Evolutionary conservation across 1,140 invertebrate species (phyloP).

Genomic region (Conus ventricosus): DNA sequence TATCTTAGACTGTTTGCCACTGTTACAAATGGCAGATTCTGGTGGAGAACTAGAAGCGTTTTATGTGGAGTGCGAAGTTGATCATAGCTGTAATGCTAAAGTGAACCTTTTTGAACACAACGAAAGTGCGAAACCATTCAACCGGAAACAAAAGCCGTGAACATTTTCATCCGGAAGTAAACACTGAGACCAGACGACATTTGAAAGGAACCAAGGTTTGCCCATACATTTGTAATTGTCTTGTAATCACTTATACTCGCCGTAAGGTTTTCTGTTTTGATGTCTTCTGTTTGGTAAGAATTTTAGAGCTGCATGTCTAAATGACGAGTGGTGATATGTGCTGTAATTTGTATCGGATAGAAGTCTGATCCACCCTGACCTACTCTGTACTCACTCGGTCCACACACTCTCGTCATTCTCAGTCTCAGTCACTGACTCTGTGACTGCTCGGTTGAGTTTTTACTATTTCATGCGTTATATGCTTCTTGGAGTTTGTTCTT

Average conservation of each 20-base stretch:
- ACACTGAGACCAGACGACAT: constrained; percentile 3
- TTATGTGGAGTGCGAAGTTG: not conserved
- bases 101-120: not conserved
- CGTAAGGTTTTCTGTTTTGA: not conserved
- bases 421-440: not conserved
- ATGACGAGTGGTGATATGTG: not conserved
- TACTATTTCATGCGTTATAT: not conserved
- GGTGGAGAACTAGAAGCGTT: not conserved
- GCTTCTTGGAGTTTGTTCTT: too few relatives aligned
- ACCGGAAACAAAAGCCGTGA: not conserved
- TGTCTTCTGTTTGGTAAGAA: not conserved
- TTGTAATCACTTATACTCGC: not conserved
- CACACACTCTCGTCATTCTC: not conserved
- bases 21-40: too few relatives aligned
- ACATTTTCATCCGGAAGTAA: constrained; percentile 20
- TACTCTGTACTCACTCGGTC: not conserved
- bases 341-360: not conserved
- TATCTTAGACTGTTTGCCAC: too few relatives aligned
- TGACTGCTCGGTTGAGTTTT: not conserved
- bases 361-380: not conserved
- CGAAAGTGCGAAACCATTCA: not conserved
- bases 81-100: not conserved
- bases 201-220: constrained; percentile 6
- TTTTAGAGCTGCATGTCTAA: not conserved
- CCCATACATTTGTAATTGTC: not conserved